Evolutionary conservation across 2,113 vertebrate genomes (phyloP).

Genomic region (Cettia cetti): DNA sequence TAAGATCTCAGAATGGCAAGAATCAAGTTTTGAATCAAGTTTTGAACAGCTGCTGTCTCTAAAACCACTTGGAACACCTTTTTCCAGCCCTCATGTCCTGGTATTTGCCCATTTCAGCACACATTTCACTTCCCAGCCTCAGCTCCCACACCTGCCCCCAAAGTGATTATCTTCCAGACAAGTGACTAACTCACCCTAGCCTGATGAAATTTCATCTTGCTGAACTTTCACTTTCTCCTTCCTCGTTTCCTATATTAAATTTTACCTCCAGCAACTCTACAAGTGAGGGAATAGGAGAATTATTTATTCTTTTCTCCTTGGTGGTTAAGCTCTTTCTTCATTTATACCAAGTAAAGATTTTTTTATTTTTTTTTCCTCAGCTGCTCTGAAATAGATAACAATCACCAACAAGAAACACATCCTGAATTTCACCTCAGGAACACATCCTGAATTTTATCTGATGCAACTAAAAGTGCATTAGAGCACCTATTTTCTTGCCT

Average conservation of each 20-base stretch:
- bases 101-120: background rate
- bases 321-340: too few species aligned
- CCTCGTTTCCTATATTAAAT: background rate
- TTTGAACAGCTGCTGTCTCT: background rate
- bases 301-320: background rate
- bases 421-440: background rate
- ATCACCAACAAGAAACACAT: background rate
- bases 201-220: background rate
- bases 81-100: background rate
- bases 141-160: background rate
- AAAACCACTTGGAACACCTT: rapidly evolving
- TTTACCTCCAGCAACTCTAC: background rate
- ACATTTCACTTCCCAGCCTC: background rate
- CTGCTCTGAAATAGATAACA: background rate
- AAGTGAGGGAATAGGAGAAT: background rate
- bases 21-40: background rate
- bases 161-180: background rate
- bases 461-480: rapidly evolving
- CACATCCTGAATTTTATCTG: background rate
- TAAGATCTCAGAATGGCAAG: background rate
- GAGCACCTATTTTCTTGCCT: rapidly evolving
- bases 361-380: too few species aligned
- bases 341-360: background rate
- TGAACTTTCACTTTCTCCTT: background rate
- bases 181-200: rapidly evolving